Evolutionary conservation across 1,140 invertebrate species (phyloP).

Genomic region (Drosophila truncata): DNA sequence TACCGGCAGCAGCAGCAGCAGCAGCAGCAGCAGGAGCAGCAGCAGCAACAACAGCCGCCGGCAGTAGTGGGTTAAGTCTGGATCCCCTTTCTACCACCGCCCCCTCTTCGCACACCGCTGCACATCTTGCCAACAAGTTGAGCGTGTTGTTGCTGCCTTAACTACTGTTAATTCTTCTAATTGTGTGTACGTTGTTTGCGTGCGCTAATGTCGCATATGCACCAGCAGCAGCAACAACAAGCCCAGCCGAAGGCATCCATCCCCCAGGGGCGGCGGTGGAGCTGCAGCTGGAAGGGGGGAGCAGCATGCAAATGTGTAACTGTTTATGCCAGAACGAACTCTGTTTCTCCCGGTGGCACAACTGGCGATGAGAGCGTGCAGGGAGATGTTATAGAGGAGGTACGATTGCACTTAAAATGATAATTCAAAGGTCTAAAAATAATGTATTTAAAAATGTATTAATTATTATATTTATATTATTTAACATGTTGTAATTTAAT

Average conservation of each 20-base stretch:
- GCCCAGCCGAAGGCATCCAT: conserved; percentile 14
- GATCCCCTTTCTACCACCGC: not conserved
- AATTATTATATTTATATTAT: no score
- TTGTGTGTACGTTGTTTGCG: conserved; percentile 82
- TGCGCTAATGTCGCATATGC: conserved; percentile 81
- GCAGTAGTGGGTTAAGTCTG: conserved; percentile 26
- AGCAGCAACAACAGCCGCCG: conserved; percentile 45
- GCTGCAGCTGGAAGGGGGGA: conserved; percentile 5
- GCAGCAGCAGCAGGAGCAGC: conserved; percentile 50
- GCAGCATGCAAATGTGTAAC: conserved; percentile 72
- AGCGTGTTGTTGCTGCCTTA: conserved; percentile 64
- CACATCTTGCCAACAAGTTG: conserved; percentile 62
- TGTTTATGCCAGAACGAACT: conserved; percentile 63
- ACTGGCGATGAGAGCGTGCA: conserved; percentile 30
- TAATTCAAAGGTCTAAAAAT: not conserved
- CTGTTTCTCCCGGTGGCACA: not conserved
- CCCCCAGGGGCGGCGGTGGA: conserved; percentile 7
- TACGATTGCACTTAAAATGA: not conserved
- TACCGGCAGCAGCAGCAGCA: conserved; percentile 47
- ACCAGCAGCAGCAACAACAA: conserved; percentile 45
- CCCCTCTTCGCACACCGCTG: conserved; percentile 27
- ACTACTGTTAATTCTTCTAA: conserved; percentile 83
- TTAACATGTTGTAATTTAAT: no score
- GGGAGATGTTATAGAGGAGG: not conserved
- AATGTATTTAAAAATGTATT: not conserved